phyloP scores from a whole-genome alignment of 2,888 invertebrate genomes.

The Himalopsyche japonica region DNA sequence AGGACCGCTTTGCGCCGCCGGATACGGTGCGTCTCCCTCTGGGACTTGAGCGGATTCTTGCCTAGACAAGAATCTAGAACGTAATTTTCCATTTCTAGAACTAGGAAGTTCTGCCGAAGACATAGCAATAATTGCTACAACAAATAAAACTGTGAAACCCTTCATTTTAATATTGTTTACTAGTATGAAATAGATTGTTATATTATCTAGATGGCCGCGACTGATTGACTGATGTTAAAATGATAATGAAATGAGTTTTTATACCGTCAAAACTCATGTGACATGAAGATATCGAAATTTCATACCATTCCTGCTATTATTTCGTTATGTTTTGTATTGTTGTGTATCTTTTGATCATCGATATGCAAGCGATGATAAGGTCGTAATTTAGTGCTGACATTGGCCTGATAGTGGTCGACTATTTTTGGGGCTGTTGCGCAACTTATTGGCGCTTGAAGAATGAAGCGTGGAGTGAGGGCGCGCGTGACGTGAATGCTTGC shows the following conservation, averaged over 20 bases:
- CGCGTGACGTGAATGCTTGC: slow-evolving; percentile 8
- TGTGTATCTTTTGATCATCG: slow-evolving; percentile 20
- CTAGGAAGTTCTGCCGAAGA: slow-evolving; percentile 14
- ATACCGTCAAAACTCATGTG: slow-evolving; percentile 14
- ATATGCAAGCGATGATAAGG: slow-evolving; percentile 35
- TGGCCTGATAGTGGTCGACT: slow-evolving; percentile 23
- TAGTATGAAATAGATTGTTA: not conserved
- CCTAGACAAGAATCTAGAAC: slow-evolving; percentile 22
- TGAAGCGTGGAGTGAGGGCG: slow-evolving; percentile 8
- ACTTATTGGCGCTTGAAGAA: not conserved
- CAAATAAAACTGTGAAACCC: not conserved
- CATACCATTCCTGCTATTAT: not conserved
- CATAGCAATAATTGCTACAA: not conserved
- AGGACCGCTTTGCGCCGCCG: slow-evolving; percentile 15
- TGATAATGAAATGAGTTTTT: slow-evolving; percentile 18
- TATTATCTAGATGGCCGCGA: not conserved
- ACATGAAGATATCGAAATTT: not conserved
- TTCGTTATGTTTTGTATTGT: slow-evolving; percentile 11
- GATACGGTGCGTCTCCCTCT: not conserved
- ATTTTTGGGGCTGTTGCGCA: slow-evolving; percentile 18
- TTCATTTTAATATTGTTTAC: slow-evolving; percentile 9
- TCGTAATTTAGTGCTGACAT: slow-evolving; percentile 20
- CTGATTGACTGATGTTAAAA: slow-evolving; percentile 28
- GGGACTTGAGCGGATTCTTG: slow-evolving; percentile 23
- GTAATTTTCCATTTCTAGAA: not conserved